phyloP scores from a whole-genome alignment of 35 echinoderm and acorn worm genomes.

The Apostichopus californicus region DNA sequence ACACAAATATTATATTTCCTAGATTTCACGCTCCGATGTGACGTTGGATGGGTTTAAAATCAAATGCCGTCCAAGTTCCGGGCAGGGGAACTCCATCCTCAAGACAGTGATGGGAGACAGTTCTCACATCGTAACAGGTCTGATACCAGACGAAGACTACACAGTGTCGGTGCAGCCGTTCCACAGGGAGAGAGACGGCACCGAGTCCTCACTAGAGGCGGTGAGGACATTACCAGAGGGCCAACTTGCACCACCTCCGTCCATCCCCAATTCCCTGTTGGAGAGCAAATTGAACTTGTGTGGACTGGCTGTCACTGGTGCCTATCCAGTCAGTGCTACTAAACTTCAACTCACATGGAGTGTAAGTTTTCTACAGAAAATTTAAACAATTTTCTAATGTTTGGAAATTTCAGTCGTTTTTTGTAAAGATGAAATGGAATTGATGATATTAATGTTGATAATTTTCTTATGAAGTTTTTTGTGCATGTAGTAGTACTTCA shows the following conservation, averaged over 20 bases:
- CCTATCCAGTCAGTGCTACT: conserved; percentile 16
- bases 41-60: conserved; percentile 78
- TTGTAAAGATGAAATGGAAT: no score
- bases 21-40: conserved; percentile 30
- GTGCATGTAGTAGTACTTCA: no score
- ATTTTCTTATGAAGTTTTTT: no score
- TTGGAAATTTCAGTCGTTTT: no score
- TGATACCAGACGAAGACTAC: conserved; percentile 63
- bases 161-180: conserved; percentile 74
- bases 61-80: conserved; percentile 60
- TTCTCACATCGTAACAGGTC: conserved; percentile 63
- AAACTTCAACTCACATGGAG: conserved; percentile 42
- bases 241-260: neutral
- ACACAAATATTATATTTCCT: neutral
- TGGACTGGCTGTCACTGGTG: neutral
- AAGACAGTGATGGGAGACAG: conserved; percentile 57
- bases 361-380: conserved; percentile 10
- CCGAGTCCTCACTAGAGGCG: conserved; percentile 57
- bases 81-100: conserved; percentile 45
- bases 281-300: conserved; percentile 29
- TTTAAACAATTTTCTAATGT: no score
- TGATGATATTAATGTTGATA: no score
- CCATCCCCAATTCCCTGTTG: neutral
- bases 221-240: conserved; percentile 61
- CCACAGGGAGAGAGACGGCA: conserved; percentile 44